Base-by-base conservation (phyloP, 2,888 invertebrate species). In the Pycnomerus fuliginosus region DNA sequence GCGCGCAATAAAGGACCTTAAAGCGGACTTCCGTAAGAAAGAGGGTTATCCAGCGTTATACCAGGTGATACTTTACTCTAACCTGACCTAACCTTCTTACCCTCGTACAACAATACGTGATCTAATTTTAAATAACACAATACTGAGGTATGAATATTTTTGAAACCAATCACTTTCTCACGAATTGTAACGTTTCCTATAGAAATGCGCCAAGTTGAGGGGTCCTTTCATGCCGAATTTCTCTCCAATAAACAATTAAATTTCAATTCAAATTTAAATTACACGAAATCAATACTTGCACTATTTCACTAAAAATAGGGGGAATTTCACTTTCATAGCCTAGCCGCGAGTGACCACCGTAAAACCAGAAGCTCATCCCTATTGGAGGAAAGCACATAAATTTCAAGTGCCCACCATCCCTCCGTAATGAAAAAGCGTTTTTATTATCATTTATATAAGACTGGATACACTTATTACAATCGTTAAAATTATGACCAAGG, bases 51-150 rank as follows among this genome's bases (percentile, higher is more conserved):
- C 31, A 13, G 23, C 34, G 16, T n/a, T 29, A 30, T 32, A 55
- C 67, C 67, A 65, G 67, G 65, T 67, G 67, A 65, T 59, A 60
- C 51, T 53, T 40, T 53, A 55, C 56, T 10, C 4, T 56, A 58
- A 64, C 63, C 61, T 64, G 62, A 57, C 61, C 61, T 60, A 61
- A 65, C 64, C 65, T 64, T 56, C 46, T 49, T 47, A 50, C 44
- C 55, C 53, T 60, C 59, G 60, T 55, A 52, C 47, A 56, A 68
- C 69, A 69, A 69, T 69, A 58, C 61, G 38, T 64, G 69, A 69
- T 69, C 69, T 69, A 69, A 69, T 69, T 69, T 68, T 69, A 65
- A 67, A 67, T 67, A 64, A 63, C 61, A 65, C 65, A 67, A 65
- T 65, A 58, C 57, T 42, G 62, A 65, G 61, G 60, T 57, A 64